Conservation (phyloP, 1,140 invertebrate genomes). For the Eriocheir sinensis region DNA sequence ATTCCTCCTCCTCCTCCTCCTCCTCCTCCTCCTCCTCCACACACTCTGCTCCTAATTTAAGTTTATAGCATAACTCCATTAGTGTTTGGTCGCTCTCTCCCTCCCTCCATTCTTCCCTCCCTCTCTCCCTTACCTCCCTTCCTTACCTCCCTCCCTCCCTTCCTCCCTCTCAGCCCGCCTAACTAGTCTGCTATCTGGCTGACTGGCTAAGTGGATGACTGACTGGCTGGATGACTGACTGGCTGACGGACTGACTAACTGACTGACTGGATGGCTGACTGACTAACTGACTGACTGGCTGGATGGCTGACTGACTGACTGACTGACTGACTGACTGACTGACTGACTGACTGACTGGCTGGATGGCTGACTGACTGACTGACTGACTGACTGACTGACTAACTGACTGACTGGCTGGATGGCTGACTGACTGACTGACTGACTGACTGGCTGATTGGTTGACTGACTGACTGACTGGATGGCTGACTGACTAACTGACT, state of each 20-base stretch:
- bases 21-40: not conserved
- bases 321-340: not conserved
- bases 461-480: too few relatives aligned
- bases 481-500: too few relatives aligned
- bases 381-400: not conserved
- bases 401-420: too few relatives aligned
- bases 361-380: not conserved
- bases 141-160: not conserved
- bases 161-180: not conserved
- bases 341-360: not conserved
- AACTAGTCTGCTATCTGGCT: not conserved
- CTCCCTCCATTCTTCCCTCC: not conserved
- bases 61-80: constrained; percentile 73
- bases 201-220: not conserved
- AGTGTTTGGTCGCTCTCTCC: constrained; percentile 21
- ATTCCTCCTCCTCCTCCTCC: not conserved
- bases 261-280: not conserved
- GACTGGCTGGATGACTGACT: not conserved
- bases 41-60: constrained; percentile 53
- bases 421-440: not conserved
- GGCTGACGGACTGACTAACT: not conserved
- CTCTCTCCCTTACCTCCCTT: not conserved
- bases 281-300: not conserved
- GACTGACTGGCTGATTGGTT: too few relatives aligned
- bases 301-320: not conserved